Evolutionary conservation across 2,113 vertebrate genomes (phyloP).

Genomic region (Aptenodytes patagonicus): DNA sequence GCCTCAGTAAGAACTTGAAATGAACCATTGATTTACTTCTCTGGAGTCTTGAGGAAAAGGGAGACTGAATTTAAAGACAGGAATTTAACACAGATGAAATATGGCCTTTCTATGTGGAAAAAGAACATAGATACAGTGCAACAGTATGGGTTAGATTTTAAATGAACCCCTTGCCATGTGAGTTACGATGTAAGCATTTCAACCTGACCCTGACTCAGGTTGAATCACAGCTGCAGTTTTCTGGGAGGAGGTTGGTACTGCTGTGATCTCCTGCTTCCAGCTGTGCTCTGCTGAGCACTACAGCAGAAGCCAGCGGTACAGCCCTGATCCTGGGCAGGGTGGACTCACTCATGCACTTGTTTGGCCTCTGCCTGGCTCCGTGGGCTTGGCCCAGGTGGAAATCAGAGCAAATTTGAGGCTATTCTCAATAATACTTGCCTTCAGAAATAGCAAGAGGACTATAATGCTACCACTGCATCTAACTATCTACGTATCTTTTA

Average conservation of each 20-base stretch:
- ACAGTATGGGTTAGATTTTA: background rate
- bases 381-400: background rate
- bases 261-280: background rate
- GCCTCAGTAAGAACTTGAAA: conserved; percentile 16
- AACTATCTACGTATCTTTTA: background rate
- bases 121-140: background rate
- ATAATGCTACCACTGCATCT: background rate
- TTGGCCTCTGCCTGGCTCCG: background rate
- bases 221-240: background rate
- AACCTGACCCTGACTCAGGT: background rate
- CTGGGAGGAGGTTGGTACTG: background rate
- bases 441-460: background rate
- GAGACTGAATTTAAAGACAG: background rate
- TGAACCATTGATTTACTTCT: conserved; percentile 15
- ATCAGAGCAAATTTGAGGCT: background rate
- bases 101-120: background rate
- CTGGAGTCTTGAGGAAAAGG: background rate
- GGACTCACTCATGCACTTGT: background rate
- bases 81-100: background rate
- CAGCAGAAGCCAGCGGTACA: background rate
- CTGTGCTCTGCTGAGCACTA: background rate
- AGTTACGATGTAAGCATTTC: background rate
- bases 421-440: background rate
- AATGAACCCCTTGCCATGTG: background rate
- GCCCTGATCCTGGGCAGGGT: background rate